phyloP scores from a whole-genome alignment of 2,888 invertebrate species.

The Agrochola lota region DNA sequence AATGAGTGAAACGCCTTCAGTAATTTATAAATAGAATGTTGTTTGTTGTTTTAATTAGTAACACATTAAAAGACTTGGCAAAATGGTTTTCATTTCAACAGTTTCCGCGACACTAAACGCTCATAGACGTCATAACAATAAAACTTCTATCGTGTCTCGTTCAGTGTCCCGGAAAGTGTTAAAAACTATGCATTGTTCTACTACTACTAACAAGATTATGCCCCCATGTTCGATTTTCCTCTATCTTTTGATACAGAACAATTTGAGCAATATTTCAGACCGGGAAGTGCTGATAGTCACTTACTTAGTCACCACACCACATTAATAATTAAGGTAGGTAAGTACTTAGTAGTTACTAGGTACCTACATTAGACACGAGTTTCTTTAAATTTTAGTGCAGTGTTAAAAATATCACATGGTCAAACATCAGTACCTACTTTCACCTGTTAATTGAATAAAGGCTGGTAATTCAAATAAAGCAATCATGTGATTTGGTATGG shows the following conservation, averaged over 20 bases:
- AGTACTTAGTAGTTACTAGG: too few species aligned
- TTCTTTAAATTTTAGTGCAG: background rate
- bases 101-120: too few species aligned
- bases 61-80: constrained; percentile 4
- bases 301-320: too few species aligned
- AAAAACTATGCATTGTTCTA: background rate
- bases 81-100: background rate
- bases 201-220: background rate
- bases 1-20: constrained; percentile 32
- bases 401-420: background rate
- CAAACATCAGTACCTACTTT: background rate
- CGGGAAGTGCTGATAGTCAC: background rate
- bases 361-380: background rate
- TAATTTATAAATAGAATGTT: constrained; percentile 31
- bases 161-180: too few species aligned
- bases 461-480: background rate
- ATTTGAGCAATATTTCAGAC: constrained; percentile 10
- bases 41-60: constrained; percentile 21
- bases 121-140: too few species aligned
- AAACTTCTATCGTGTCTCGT: too few species aligned
- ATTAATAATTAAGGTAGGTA: too few species aligned
- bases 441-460: constrained; percentile 11
- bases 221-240: background rate
- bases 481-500: background rate
- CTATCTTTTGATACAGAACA: constrained; percentile 11